Conservation (phyloP, 2,888 invertebrate species). For the Xanthia icteritia region DNA sequence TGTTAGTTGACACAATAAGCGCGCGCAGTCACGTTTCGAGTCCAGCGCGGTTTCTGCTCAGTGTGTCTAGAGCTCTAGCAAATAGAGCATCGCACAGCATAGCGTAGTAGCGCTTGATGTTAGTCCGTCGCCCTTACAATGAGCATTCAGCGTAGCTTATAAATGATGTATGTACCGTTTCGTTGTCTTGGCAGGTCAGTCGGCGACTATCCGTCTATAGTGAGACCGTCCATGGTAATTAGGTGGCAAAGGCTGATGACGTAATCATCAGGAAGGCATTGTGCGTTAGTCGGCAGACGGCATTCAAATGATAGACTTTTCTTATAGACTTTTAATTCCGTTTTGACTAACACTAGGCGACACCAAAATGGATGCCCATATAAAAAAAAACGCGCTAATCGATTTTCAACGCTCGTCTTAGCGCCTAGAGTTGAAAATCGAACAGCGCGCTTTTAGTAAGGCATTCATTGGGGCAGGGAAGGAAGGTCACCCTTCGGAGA, state of each 20-base stretch:
- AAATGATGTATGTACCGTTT: constrained; percentile 36
- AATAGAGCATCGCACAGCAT: not conserved
- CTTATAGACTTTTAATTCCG: not conserved
- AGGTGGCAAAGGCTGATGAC: constrained; percentile 2
- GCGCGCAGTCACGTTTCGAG: no score
- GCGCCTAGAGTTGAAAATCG: not conserved
- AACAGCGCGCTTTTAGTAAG: not conserved
- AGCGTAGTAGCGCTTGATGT: not conserved
- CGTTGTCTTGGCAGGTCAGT: not conserved
- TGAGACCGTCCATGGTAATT: constrained; percentile 42
- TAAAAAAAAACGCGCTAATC: not conserved
- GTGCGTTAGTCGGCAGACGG: not conserved
- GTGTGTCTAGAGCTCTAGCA: no score
- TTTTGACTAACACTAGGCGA: not conserved
- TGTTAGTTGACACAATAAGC: no score
- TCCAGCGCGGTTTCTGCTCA: no score
- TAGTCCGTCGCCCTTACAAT: not conserved
- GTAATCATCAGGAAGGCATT: constrained; percentile 40
- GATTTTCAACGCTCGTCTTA: not conserved
- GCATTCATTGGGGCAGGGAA: not conserved
- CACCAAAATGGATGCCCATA: not conserved
- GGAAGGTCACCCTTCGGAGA: not conserved
- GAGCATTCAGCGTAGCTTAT: constrained; percentile 10
- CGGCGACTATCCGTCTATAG: constrained; percentile 42
- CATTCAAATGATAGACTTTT: constrained; percentile 4